Percentiles rank a stretch among this genome's conserved stretches.
These are phyloP conservation scores for Glareola pratincola DNA, from an alignment of 2,113 vertebrate genomes.

Conservation along the genomic window DNA sequence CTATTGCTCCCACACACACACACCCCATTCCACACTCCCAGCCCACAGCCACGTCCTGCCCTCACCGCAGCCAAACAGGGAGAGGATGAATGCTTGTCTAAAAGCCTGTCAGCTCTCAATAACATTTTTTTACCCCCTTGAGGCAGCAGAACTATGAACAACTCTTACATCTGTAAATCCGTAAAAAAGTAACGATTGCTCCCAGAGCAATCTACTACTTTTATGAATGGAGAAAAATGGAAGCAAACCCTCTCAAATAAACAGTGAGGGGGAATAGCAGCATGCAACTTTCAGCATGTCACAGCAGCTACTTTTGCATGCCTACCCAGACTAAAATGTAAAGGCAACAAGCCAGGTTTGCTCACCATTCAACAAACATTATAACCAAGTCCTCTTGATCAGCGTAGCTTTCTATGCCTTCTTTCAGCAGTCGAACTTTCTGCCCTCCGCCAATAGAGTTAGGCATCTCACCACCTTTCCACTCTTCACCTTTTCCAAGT, in stretches of 20 bases:
- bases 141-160: background rate
- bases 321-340: background rate
- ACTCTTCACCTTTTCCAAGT: slow-evolving; percentile 88
- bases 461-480: slow-evolving; percentile 88
- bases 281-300: background rate
- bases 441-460: slow-evolving; percentile 94
- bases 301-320: background rate
- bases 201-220: background rate
- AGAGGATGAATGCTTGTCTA: background rate
- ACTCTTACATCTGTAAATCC: background rate
- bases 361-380: slow-evolving; percentile 91
- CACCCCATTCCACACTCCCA: background rate
- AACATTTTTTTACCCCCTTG: background rate
- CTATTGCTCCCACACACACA: background rate
- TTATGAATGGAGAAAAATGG: slow-evolving; percentile 21
- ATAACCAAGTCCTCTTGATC: slow-evolving; percentile 87
- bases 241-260: background rate
- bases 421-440: slow-evolving; percentile 92
- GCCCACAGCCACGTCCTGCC: background rate
- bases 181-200: background rate
- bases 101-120: background rate
- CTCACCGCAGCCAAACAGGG: background rate
- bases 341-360: background rate
- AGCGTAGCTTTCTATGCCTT: slow-evolving; percentile 79
- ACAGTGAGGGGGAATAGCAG: background rate